Evolutionary conservation across 1,140 invertebrate species (phyloP), one percentile per base, ranked within the genome.

Genomic region (Ooceraea biroi): DNA sequence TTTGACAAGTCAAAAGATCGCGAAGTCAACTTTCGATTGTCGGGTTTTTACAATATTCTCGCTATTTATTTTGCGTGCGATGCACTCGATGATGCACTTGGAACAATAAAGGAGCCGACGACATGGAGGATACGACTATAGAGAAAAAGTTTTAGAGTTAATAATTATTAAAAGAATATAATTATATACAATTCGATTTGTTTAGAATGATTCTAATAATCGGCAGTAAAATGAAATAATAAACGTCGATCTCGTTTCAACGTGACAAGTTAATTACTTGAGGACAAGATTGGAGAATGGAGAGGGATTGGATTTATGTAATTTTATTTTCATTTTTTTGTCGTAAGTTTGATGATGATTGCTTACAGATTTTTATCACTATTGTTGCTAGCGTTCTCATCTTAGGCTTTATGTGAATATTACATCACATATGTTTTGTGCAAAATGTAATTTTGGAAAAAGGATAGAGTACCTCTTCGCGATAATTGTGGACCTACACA

Each of bases 401-500:
- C 19, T 77, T 77, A 77, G 73, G 60, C 73, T 77, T 22, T 63
- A 44, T 36, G 73, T 41, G 30, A 76, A 65, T 76, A 22, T 17
- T 36, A n/a, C 58, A 12, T n/a, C 73, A 36, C n/a, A 30, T 61
- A 22, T 30, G 65, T 61, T 58, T 44, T 12, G 73, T 22, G 73
- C 73, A 50, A 36, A 66, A 77, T 41, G 46, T 36, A 65, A 65
- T 77, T 77, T 77, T 25, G 27, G 25, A 52, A 22, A 52, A 30
- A 76, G 11, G 10, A n/a, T n/a, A 65, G 25, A 65, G 46, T 65
- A 66, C 65, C 36, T 66, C 36, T 36, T 7, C 36, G 36, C 36
- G 36, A 36, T 36, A 36, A 36, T 36, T 36, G n/a, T n/a, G n/a
- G n/a, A n/a, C 36, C 36, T 36, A 36, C 7, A 2, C 36, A 36